phyloP scores from a whole-genome alignment of 2,797 vertebrate genomes.

The Mormyrops boulengeri region DNA sequence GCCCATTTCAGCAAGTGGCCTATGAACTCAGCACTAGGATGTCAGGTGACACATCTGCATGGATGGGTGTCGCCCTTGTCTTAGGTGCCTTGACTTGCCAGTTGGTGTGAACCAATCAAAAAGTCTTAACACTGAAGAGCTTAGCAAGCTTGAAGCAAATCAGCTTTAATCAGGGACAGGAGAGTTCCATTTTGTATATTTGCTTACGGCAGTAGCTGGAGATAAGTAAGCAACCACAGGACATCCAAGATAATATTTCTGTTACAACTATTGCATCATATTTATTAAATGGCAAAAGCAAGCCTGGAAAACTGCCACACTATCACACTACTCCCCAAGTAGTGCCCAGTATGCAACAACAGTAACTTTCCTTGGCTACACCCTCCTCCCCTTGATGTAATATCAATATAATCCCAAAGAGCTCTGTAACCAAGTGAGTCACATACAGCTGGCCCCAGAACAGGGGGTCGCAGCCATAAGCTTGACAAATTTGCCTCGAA shows the following conservation, averaged over 20 bases:
- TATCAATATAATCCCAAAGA: slow-evolving; percentile 15
- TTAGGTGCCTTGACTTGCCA: not conserved
- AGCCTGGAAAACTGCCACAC: not conserved
- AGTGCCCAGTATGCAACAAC: slow-evolving; percentile 2
- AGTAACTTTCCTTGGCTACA: not conserved
- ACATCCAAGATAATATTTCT: not conserved
- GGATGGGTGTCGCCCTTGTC: not conserved
- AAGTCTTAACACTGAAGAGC: not conserved
- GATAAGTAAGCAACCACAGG: not conserved
- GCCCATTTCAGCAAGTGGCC: not conserved
- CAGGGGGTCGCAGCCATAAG: slow-evolving; percentile 40
- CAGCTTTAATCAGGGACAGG: not conserved
- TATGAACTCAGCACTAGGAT: not conserved
- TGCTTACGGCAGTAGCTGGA: not conserved
- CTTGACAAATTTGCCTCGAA: slow-evolving; percentile 25
- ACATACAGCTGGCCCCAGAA: slow-evolving; percentile 37
- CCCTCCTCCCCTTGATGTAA: slow-evolving; percentile 9
- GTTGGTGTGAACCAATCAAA: not conserved
- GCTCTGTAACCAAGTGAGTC: slow-evolving; percentile 33
- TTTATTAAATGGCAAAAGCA: not conserved
- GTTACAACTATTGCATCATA: slow-evolving; percentile 4
- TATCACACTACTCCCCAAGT: not conserved
- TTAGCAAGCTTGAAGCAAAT: not conserved
- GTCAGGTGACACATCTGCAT: not conserved
- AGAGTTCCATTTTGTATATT: not conserved